Conservation (phyloP, 64 coral and sea anemone genomes). For the Dendronephthya gigantea region DNA sequence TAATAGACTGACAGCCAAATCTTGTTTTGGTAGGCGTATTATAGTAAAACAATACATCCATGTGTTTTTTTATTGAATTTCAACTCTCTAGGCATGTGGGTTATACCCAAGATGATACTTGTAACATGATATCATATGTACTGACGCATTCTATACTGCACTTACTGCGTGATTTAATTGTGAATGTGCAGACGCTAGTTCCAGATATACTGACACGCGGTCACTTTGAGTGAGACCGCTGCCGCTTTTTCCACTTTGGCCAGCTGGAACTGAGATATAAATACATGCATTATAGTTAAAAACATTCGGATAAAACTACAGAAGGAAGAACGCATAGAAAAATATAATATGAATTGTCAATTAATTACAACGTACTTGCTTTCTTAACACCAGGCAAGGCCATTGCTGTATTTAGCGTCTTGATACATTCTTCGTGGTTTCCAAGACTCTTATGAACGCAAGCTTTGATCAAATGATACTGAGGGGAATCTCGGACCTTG, state of each 20-base stretch:
- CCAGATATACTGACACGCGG: constrained; percentile 78
- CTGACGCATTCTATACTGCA: background rate
- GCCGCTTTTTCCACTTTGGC: constrained; percentile 43
- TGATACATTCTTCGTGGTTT: constrained; percentile 71
- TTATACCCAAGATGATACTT: too few species aligned
- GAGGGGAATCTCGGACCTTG: constrained; percentile 88
- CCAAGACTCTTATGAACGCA: constrained; percentile 86
- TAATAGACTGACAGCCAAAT: background rate
- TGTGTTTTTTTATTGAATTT: too few species aligned
- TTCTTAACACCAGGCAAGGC: constrained; percentile 83
- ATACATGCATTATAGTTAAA: background rate
- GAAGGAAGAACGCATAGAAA: too few species aligned
- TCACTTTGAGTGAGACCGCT: constrained; percentile 52
- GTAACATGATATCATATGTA: too few species aligned
- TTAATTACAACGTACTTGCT: constrained; percentile 54
- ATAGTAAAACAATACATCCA: too few species aligned
- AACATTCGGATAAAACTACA: background rate
- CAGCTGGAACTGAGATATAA: constrained; percentile 33
- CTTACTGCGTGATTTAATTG: background rate
- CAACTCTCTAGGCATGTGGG: too few species aligned
- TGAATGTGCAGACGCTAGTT: constrained; percentile 22
- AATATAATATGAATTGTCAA: too few species aligned
- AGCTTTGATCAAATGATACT: constrained; percentile 93
- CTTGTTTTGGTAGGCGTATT: too few species aligned
- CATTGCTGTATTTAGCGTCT: constrained; percentile 73